Evolutionary conservation across 1,140 invertebrate genomes (phyloP).

Genomic region (Lerema accius): DNA sequence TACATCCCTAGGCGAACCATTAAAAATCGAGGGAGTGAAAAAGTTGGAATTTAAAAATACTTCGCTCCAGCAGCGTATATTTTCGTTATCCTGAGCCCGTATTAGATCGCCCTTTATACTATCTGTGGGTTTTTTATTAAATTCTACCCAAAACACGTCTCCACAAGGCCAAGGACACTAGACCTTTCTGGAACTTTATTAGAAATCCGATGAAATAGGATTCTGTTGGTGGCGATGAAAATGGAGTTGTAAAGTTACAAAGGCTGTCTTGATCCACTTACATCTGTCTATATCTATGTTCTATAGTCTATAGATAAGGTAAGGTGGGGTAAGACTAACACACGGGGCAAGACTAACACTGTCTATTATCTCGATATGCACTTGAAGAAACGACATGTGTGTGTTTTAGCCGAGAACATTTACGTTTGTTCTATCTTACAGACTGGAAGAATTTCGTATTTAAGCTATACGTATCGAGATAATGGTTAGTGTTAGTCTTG

Average conservation of each 20-base stretch:
- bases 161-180: constrained; percentile 9
- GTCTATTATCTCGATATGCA: too few relatives aligned
- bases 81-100: constrained; percentile 23
- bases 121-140: constrained; percentile 30
- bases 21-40: constrained; percentile 20
- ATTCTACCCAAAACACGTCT: constrained; percentile 21
- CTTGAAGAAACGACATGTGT: too few relatives aligned
- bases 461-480: too few relatives aligned
- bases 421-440: too few relatives aligned
- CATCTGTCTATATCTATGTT: too few relatives aligned
- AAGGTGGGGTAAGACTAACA: too few relatives aligned
- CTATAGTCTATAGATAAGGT: too few relatives aligned
- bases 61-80: constrained; percentile 6
- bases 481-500: too few relatives aligned
- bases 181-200: constrained; percentile 5
- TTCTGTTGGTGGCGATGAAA: constrained; percentile 4
- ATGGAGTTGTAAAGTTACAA: neutral
- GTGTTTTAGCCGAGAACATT: too few relatives aligned
- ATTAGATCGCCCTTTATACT: constrained; percentile 22
- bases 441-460: too few relatives aligned
- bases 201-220: constrained; percentile 17
- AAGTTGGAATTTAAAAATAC: constrained; percentile 26
- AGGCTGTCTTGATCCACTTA: too few relatives aligned
- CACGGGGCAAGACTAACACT: too few relatives aligned
- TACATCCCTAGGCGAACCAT: neutral